Base-by-base conservation (phyloP, 2,113 vertebrate species). In the Tympanuchus pallidicinctus region DNA sequence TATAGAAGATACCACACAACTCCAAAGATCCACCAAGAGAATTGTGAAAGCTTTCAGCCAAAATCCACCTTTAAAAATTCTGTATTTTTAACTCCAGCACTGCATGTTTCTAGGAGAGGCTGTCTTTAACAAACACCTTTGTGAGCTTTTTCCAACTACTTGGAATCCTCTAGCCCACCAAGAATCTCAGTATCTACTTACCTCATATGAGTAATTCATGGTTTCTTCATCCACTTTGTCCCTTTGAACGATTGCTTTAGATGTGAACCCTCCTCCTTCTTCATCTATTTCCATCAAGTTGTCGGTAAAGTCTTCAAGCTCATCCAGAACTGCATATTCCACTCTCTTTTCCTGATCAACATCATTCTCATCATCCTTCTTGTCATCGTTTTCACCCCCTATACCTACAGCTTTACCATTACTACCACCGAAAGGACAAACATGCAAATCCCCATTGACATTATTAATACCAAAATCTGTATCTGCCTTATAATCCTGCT, bases 271-370 rank as follows among this genome's bases (percentile, higher is more conserved):
- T 90, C 97, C 98, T 94, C 97, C 97, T 96, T 99, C 99, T 95
- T 98, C 98, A 90, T 99, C 99, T 82, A 98, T 97, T 97, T 99
- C 98, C 98, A 99, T 97, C 97, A 99, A 98, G 98, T 99, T 99
- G 96, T 99, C 99, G 76, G 98, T 99, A 97, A 99, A 98, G 95
- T 99, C 99, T 96, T 99, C 99, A 97, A 99, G 97, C 96, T 99
- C 99, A 97, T 99, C 99, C 97, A 99, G 98, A 94, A 99, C 99
- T 59, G 99, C 99, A 90, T 99, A 99, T 95, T 99, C 99, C 96
- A 99, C 99, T 98, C 99, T 99, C 97, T 99, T 99, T 97, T 99
- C 99, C 96, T 98, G 97, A 94, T 99, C 99, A 95, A 95, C 92
- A 94, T 99, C 99, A 81, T 97, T 95, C 77, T 99, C 99, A 88